Evolutionary conservation across 2,888 invertebrate genomes (phyloP).

Genomic region (Chrysolina oricalcia): DNA sequence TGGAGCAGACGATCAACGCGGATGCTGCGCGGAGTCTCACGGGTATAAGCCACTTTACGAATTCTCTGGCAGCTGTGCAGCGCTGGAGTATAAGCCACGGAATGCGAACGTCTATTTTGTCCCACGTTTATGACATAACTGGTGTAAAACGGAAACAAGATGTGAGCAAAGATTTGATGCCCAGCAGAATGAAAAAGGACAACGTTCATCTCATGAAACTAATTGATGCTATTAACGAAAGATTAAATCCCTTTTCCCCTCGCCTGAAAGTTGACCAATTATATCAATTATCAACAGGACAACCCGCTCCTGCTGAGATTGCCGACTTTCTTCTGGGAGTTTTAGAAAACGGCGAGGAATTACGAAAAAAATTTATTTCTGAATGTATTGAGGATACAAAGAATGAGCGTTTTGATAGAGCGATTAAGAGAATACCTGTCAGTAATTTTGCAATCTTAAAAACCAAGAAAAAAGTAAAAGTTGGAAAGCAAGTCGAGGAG

Average conservation of each 20-base stretch:
- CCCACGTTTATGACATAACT: slow-evolving; percentile 21
- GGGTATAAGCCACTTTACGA: slow-evolving; percentile 28
- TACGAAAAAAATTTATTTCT: slow-evolving; percentile 18
- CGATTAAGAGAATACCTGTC: slow-evolving; percentile 18
- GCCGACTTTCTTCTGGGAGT: slow-evolving; percentile 36
- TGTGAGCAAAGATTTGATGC: neutral
- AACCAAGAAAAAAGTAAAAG: slow-evolving; percentile 12
- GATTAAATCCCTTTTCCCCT: slow-evolving; percentile 33
- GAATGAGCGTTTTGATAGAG: slow-evolving; percentile 19
- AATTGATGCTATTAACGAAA: slow-evolving; percentile 28
- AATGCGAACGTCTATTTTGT: slow-evolving; percentile 2
- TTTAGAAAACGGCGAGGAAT: slow-evolving; percentile 29
- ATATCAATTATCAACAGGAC: slow-evolving; percentile 30
- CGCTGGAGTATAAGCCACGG: slow-evolving; percentile 20
- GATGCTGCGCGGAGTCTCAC: slow-evolving; percentile 32
- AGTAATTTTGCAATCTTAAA: slow-evolving; percentile 16
- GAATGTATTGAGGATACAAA: slow-evolving; percentile 20
- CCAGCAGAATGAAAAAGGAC: slow-evolving; percentile 4
- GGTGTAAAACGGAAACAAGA: slow-evolving; percentile 16
- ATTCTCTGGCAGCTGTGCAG: slow-evolving; percentile 26
- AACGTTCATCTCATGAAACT: slow-evolving; percentile 7
- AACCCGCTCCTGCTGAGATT: slow-evolving; percentile 25
- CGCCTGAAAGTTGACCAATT: slow-evolving; percentile 22
- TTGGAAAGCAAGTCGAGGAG: slow-evolving; percentile 22
- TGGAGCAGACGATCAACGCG: slow-evolving; percentile 58